Evolutionary conservation across 2,113 vertebrate genomes (phyloP).

Genomic region (Murina feae): DNA sequence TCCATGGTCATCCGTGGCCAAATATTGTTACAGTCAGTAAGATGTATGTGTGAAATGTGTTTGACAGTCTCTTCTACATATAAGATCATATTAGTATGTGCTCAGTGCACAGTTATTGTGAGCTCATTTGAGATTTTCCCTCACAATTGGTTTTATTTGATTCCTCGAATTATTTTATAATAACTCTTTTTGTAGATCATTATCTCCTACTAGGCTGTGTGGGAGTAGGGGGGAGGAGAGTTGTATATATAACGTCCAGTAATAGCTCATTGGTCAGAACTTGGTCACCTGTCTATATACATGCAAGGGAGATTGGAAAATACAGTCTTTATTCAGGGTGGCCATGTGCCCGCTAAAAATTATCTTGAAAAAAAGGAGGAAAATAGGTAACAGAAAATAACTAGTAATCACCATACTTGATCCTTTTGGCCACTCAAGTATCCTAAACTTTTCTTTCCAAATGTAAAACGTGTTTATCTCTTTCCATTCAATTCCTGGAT

Average conservation of each 20-base stretch:
- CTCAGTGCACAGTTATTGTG: neutral
- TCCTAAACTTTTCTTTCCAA: neutral
- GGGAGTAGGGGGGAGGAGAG: neutral
- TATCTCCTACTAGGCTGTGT: neutral
- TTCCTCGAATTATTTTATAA: neutral
- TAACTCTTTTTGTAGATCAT: neutral
- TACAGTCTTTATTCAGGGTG: neutral
- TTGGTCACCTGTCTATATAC: neutral
- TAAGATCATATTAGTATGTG: neutral
- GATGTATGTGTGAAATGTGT: neutral
- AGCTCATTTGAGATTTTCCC: neutral
- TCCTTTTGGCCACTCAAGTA: neutral
- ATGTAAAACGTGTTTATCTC: neutral
- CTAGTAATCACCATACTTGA: neutral
- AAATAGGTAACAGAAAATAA: neutral
- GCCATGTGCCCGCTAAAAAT: neutral
- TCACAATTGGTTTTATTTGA: neutral
- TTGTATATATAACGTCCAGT: neutral
- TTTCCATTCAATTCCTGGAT: neutral
- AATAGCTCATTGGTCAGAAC: neutral
- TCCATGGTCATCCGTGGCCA: neutral
- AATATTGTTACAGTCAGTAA: neutral
- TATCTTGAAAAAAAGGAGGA: neutral
- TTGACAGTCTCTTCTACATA: neutral
- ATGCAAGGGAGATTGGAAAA: neutral